Evolutionary conservation across 2,113 vertebrate species (phyloP).

Genomic region (Rhabdornis inornatus): DNA sequence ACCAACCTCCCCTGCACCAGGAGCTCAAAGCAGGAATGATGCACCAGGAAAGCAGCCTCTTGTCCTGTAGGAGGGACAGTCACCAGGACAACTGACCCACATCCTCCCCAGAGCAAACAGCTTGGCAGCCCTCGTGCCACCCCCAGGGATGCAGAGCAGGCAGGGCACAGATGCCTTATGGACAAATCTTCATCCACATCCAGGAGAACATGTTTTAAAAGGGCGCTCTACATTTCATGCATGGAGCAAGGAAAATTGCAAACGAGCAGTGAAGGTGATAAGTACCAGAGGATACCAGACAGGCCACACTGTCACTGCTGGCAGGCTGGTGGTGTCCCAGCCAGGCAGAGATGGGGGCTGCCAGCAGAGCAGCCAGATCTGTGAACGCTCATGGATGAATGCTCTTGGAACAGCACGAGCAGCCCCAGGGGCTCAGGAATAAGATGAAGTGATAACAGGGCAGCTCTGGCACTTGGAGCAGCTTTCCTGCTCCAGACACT

Average conservation of each 20-base stretch:
- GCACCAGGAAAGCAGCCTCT: not conserved
- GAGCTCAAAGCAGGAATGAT: not conserved
- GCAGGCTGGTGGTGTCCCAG: not conserved
- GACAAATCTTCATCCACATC: not conserved
- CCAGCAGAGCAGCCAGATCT: not conserved
- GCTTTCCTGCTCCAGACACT: not conserved
- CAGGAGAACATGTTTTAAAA: not conserved
- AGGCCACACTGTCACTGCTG: not conserved
- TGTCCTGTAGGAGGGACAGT: not conserved
- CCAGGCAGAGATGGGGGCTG: not conserved
- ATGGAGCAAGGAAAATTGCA: not conserved
- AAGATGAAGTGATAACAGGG: not conserved
- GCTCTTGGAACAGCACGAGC: not conserved
- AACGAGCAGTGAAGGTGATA: not conserved
- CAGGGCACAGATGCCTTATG: not conserved
- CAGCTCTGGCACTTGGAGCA: not conserved
- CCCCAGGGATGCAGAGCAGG: not conserved
- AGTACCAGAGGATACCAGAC: not conserved
- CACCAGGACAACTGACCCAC: fast-evolving
- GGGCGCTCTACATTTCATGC: not conserved
- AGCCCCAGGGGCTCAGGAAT: not conserved
- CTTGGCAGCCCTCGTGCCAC: not conserved
- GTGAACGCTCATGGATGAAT: not conserved
- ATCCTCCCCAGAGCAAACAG: fast-evolving
- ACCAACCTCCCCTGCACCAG: not conserved